Conservation (phyloP, 2,888 invertebrate species). For the Tipula confusa region DNA sequence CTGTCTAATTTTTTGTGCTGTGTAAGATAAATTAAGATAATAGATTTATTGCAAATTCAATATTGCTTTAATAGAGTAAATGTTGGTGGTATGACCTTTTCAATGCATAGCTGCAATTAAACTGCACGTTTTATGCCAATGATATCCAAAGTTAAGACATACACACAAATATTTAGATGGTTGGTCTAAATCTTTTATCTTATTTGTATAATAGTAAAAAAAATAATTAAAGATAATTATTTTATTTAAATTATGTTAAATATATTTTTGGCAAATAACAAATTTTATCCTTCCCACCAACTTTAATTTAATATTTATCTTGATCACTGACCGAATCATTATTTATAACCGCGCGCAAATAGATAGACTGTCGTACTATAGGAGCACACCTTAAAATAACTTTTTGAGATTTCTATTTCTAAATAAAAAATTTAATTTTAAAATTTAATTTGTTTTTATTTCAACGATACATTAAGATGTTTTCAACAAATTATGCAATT, state of each 20-base stretch:
- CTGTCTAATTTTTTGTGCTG: no score
- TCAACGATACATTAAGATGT: background rate
- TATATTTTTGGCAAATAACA: background rate
- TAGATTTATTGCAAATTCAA: no score
- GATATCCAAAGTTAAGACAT: no score
- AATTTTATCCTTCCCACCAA: background rate
- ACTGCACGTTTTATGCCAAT: no score
- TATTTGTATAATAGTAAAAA: background rate
- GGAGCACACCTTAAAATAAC: background rate
- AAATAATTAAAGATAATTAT: background rate
- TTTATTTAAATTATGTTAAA: background rate
- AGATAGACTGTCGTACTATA: background rate
- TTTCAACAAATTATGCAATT: background rate
- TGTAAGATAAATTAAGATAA: no score
- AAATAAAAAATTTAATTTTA: background rate
- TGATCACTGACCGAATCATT: constrained; percentile 21
- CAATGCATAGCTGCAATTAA: no score
- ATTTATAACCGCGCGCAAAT: background rate
- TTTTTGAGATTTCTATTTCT: background rate
- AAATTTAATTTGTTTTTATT: background rate
- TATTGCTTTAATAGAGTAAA: no score
- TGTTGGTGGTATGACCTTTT: no score
- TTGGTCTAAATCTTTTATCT: background rate
- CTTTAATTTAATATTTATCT: background rate
- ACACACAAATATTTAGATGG: background rate